phyloP scores from a whole-genome alignment of 2,888 invertebrate species.

The Ormyrus rosae region DNA sequence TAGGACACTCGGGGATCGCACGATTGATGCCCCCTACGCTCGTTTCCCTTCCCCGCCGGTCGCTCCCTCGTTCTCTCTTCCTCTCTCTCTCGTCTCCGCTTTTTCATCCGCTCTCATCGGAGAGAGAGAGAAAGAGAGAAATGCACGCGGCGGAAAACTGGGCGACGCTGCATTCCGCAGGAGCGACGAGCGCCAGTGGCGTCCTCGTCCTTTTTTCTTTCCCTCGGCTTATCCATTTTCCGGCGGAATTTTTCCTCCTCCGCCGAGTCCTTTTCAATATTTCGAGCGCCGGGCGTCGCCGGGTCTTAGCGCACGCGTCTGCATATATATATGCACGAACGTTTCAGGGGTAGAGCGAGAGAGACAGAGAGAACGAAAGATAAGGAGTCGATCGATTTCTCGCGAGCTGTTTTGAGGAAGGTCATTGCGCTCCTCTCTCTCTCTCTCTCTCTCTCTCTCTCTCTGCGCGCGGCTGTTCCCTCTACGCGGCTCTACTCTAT shows the following conservation, averaged over 20 bases:
- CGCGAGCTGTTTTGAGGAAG: conserved; percentile 56
- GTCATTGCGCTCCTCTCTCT: conserved; percentile 51
- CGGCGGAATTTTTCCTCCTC: neutral
- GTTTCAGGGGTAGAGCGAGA: neutral
- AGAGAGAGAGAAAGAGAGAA: no score
- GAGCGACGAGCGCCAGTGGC: no score
- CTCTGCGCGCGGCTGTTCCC: conserved; percentile 18
- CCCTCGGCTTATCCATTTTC: no score
- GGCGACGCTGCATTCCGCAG: no score
- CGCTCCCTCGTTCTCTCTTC: neutral
- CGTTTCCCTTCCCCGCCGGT: no score
- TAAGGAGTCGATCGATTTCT: conserved; percentile 57
- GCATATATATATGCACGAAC: no score
- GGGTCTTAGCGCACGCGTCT: conserved; percentile 21
- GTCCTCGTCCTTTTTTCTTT: no score
- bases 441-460: no score
- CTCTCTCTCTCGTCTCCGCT: neutral
- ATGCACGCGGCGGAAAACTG: no score
- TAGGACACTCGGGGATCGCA: conserved; percentile 5
- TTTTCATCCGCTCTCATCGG: no score
- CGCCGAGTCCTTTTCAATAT: conserved; percentile 11
- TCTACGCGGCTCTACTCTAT: neutral
- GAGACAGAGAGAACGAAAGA: conserved; percentile 24
- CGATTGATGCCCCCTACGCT: conserved; percentile 24
- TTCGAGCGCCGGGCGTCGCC: neutral